Percentiles rank a stretch among this genome's conserved stretches.
Conservation (phyloP, 2,797 vertebrate species). For the Botia kubotai region DNA sequence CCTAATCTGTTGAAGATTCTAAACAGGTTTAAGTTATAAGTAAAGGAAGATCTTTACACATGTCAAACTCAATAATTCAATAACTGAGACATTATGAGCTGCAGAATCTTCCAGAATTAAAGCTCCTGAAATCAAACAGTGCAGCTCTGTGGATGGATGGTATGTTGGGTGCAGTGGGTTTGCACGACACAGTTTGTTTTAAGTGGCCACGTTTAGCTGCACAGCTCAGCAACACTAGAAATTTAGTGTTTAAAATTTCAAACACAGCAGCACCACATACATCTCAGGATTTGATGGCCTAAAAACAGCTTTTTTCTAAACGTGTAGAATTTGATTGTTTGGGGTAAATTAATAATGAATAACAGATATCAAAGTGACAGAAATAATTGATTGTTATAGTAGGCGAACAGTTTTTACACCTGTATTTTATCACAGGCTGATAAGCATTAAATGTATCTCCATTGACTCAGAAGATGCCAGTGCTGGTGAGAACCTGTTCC, state of each 20-base stretch:
- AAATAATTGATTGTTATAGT: not conserved
- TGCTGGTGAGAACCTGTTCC: not conserved
- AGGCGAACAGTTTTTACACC: not conserved
- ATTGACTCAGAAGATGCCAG: not conserved
- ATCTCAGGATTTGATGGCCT: not conserved
- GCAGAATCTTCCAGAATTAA: not conserved
- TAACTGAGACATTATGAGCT: not conserved
- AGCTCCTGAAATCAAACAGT: not conserved
- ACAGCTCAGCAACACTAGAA: conserved; percentile 75
- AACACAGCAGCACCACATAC: not conserved
- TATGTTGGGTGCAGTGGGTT: conserved; percentile 52
- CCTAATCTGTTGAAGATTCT: not conserved
- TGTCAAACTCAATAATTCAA: not conserved
- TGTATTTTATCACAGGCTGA: not conserved
- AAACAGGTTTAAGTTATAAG: not conserved
- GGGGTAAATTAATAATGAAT: not conserved
- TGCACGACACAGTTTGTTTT: conserved; percentile 79
- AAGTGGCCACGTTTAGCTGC: conserved; percentile 77
- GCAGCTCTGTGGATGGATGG: not conserved
- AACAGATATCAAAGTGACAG: not conserved
- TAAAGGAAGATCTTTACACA: not conserved
- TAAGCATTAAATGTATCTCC: not conserved
- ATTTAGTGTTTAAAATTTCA: conserved; percentile 57
- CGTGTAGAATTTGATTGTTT: not conserved
- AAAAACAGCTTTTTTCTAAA: not conserved